A percentile compares a stretch with the other conserved stretches of the same genome.
Conservation (phyloP, 2,888 invertebrate species). For the Antitype chi region DNA sequence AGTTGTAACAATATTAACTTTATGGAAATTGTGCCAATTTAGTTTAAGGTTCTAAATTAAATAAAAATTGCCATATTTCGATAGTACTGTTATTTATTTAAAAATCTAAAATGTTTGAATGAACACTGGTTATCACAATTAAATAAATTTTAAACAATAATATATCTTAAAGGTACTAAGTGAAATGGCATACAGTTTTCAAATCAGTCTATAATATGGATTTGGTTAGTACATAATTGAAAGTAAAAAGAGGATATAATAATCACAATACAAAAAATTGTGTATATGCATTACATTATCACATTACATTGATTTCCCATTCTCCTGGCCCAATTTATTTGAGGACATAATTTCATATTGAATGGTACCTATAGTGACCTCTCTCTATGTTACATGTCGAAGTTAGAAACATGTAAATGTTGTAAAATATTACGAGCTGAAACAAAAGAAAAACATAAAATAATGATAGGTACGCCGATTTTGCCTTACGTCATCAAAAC, state of each 20-base stretch:
- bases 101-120: slow-evolving; percentile 34
- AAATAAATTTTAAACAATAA: slow-evolving; percentile 39
- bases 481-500: not conserved
- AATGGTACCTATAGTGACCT: slow-evolving; percentile 27
- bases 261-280: slow-evolving; percentile 29
- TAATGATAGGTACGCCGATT: not conserved
- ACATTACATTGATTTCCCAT: slow-evolving; percentile 34
- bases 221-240: slow-evolving; percentile 64
- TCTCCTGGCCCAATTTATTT: not conserved
- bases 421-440: slow-evolving; percentile 95
- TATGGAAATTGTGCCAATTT: slow-evolving; percentile 78
- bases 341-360: slow-evolving; percentile 22
- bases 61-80: slow-evolving; percentile 57
- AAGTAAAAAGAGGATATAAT: slow-evolving; percentile 34
- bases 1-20: slow-evolving; percentile 74
- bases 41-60: slow-evolving; percentile 72
- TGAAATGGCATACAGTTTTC: slow-evolving; percentile 55
- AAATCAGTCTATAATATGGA: slow-evolving; percentile 67
- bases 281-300: slow-evolving; percentile 50
- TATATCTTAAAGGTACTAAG: slow-evolving; percentile 18
- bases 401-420: slow-evolving; percentile 95
- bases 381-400: slow-evolving; percentile 89
- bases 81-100: slow-evolving; percentile 59
- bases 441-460: slow-evolving; percentile 73
- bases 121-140: slow-evolving; percentile 50